These are phyloP conservation scores for Pavo muticus DNA, from an alignment of 2,113 vertebrate genomes.

Conservation along the genomic window DNA sequence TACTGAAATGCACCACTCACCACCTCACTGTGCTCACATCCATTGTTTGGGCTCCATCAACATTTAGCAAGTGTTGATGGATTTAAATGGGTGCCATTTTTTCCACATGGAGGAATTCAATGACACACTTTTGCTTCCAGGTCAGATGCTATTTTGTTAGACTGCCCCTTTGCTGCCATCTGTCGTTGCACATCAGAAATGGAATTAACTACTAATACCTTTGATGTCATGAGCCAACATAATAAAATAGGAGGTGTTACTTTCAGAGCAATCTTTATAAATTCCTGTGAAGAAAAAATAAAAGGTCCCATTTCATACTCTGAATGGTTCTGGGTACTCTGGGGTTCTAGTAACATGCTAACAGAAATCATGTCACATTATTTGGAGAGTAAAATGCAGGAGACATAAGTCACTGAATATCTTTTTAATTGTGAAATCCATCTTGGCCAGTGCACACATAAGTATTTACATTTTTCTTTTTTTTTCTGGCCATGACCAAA, in stretches of 20 bases:
- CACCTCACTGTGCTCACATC: background rate
- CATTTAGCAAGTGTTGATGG: no score
- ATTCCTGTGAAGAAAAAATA: background rate
- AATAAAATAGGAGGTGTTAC: background rate
- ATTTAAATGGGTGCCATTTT: background rate
- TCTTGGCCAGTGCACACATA: background rate
- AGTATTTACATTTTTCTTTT: accelerated
- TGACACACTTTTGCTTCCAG: background rate
- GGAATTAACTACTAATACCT: background rate
- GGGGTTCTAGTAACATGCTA: background rate
- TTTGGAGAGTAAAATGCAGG: background rate
- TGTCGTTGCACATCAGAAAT: background rate
- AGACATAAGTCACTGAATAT: accelerated
- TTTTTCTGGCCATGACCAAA: background rate
- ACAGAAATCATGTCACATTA: accelerated
- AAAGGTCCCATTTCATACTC: background rate
- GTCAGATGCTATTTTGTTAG: background rate
- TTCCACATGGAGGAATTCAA: background rate
- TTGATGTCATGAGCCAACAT: background rate
- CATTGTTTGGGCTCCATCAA: background rate
- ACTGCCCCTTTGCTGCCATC: background rate
- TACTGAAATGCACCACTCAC: background rate
- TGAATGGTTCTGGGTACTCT: accelerated
- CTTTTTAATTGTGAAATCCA: accelerated
- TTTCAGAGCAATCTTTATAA: background rate